Evolutionary conservation across 2,888 invertebrate genomes (phyloP), one percentile per base, ranked within the genome.

Genomic region (Romanomermis culicivorax): DNA sequence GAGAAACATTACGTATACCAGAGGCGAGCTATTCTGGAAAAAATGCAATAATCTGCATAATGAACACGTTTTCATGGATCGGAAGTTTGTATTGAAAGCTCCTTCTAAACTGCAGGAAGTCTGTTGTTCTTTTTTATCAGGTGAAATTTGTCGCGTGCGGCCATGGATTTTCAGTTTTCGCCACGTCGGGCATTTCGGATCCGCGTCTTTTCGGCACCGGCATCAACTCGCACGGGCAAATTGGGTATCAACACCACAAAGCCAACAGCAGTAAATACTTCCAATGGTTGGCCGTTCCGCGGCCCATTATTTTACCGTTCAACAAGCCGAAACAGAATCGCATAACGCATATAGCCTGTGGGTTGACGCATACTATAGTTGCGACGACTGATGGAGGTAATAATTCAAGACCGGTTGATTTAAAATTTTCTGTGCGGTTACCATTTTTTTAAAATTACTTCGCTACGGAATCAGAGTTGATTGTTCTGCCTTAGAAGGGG

Each of bases 221-320:
- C 1, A 77, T 91, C 45, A 93, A 93, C 69, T 83, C 84, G 1
- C 86, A 88, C 71, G 85, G 85, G 0, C 93, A 93, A 71, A 76
- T 91, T 57, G 89, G 88, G 53, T 79, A 77, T 63, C 80, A 81
- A 30, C 64, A 65, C 7, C 2, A 7, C 2, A 30, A 3, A 14
- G 23, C 4, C 14, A 50, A 50, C 53, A 45, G 53, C 42, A 56
- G 58, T 58, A n/a, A n/a, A n/a, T 71, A 1, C 77, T 78, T 58
- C 79, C 80, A 1, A 68, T 83, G 45, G 80, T 67, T 88, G 17
- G 75, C 64, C 27, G 64, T 67, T 48, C 71, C 72, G 14, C 64
- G 62, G 2, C 59, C 60, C 1, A 66, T 73, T 24, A 56, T 61
- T 17, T 60, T 74, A 1, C 72, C 73, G 1, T 36, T 59, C 14